Base-by-base conservation (phyloP, 1,140 invertebrate species). In the Telenomus remus region DNA sequence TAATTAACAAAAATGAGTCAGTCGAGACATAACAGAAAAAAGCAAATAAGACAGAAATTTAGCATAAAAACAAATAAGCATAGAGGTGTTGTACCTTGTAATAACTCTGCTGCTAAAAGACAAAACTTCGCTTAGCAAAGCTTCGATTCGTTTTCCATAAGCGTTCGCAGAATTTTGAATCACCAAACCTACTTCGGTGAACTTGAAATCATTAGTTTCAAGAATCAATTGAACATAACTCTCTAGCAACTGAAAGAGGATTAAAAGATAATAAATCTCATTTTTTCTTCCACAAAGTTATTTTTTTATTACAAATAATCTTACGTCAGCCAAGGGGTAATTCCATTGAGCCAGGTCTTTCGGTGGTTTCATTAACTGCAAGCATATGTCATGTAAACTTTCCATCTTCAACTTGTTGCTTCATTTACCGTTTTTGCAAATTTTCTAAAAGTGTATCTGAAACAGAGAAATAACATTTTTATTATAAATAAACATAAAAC, bases 81-180 rank as follows among this genome's bases (percentile, higher is more conserved):
- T n/a, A n/a, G n/a, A n/a, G n/a, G n/a, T n/a, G n/a, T 79, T 73
- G 76, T 76, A 87, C 85, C 85, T 78, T 10, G 74, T 64, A 16
- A 56, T 39, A 5, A 61, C 15, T 5, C 82, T 74, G 42, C 57
- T 73, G 44, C 47, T 81, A 0, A 84, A 59, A 19, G 54, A 33
- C 44, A 57, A 55, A 4, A 78, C 74, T 50, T 86, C 82, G 13
- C 75, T 59, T 48, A 80, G 79, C 1, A 87, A 43, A 73, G 66
- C 76, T 63, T 88, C 86, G 0, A 88, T 57, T 73, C 84, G 73
- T 13, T 79, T 78, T 0, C 78, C 80, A 53, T 86, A 88, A 8
- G 84, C 79, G 61, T 85, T 82, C 0, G 79, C 79, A 10, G 84
- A 86, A 66, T 86, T 87, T 73, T 87, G 84, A 10, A 88, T 19